Conservation (phyloP, 2,797 vertebrate species). For the Amphiprion clarkii region DNA sequence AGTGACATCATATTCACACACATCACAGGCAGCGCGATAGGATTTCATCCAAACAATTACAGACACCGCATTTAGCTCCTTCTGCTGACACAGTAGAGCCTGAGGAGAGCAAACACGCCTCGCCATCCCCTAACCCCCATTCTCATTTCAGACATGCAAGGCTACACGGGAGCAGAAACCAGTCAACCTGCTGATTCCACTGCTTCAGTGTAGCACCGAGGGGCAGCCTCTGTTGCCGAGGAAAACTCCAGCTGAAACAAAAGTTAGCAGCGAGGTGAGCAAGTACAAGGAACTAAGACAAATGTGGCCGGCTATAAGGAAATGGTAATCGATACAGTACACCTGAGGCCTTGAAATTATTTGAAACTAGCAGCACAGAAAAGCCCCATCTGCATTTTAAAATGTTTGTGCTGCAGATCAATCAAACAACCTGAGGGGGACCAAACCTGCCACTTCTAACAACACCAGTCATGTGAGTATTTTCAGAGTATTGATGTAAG, state of each 20-base stretch:
- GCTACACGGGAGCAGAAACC: constrained; percentile 24
- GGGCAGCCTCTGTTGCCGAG: constrained; percentile 29
- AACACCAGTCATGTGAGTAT: neutral
- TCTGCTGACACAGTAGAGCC: constrained; percentile 68
- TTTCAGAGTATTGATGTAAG: constrained; percentile 1
- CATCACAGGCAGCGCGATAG: constrained; percentile 23
- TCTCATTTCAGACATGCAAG: constrained; percentile 38
- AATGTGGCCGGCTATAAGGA: constrained; percentile 52
- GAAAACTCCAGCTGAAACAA: constrained; percentile 35
- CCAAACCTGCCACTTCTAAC: constrained; percentile 15
- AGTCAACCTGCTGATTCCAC: constrained; percentile 11
- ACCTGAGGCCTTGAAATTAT: constrained; percentile 51
- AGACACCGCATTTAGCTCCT: constrained; percentile 43
- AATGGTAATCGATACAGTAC: constrained; percentile 53
- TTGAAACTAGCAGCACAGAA: constrained; percentile 55
- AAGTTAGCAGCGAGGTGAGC: constrained; percentile 33
- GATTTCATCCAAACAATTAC: constrained; percentile 57
- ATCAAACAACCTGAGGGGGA: constrained; percentile 30
- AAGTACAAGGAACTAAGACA: constrained; percentile 53
- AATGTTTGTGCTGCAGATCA: constrained; percentile 46
- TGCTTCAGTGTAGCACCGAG: constrained; percentile 4
- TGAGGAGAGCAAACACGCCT: constrained; percentile 51
- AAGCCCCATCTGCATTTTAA: constrained; percentile 63
- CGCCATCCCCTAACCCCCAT: constrained; percentile 6
- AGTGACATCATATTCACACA: constrained; percentile 59